Evolutionary conservation across 2,797 vertebrate species (phyloP).

Genomic region (Lophura swinhoii): DNA sequence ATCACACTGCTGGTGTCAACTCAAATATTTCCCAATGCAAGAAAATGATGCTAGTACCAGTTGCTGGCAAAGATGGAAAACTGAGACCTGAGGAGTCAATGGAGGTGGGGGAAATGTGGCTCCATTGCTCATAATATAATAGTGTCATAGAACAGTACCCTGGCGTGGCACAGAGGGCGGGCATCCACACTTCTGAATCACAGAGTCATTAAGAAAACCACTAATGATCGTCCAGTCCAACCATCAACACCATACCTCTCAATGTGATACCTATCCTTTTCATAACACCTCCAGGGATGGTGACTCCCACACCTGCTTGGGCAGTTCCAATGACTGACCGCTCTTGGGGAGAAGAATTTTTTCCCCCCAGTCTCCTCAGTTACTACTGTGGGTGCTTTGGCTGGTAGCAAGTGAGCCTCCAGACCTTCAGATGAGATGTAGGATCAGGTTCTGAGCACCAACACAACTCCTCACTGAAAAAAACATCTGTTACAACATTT

Average conservation of each 20-base stretch:
- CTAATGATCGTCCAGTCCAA: too few species aligned
- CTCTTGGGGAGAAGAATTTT: too few species aligned
- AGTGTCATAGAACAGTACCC: neutral
- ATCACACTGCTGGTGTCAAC: neutral
- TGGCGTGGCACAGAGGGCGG: neutral
- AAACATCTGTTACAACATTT: neutral
- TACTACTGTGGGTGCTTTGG: neutral
- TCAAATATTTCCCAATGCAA: neutral
- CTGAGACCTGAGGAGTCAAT: neutral
- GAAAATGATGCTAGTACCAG: neutral
- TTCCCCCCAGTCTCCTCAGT: neutral
- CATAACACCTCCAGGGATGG: too few species aligned
- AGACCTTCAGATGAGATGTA: neutral
- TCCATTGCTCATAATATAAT: neutral
- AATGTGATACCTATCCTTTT: too few species aligned
- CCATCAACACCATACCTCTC: too few species aligned
- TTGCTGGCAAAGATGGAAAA: constrained; percentile 25
- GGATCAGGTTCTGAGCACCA: neutral
- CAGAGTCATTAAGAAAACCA: too few species aligned
- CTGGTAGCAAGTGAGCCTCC: fast-evolving
- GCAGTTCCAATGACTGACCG: too few species aligned
- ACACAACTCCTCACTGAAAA: neutral
- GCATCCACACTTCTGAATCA: neutral
- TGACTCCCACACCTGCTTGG: too few species aligned
- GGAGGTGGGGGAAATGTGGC: neutral